These are phyloP conservation scores for Philantomba maxwellii DNA, from an alignment of 2,113 vertebrate genomes.

Conservation along the genomic window DNA sequence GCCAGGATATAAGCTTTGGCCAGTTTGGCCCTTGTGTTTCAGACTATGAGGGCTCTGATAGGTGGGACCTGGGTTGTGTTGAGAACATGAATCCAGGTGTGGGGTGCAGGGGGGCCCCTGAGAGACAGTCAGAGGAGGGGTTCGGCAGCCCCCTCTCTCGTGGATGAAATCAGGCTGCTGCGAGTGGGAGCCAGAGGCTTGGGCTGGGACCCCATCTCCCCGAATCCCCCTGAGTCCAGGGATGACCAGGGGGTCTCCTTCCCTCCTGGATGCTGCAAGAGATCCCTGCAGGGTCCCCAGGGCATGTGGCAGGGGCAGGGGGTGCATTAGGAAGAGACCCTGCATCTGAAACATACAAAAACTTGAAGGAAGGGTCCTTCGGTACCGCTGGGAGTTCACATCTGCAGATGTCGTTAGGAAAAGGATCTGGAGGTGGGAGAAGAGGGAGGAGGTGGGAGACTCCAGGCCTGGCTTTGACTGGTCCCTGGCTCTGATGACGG, in stretches of 20 bases:
- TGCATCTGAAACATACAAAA: not conserved
- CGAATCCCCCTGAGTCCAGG: rapidly evolving
- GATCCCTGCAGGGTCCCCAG: not conserved
- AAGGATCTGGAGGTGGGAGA: not conserved
- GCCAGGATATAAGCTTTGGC: not conserved
- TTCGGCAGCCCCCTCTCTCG: rapidly evolving
- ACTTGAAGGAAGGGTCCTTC: not conserved
- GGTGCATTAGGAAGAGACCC: not conserved
- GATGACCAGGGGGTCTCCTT: not conserved
- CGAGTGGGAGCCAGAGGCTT: not conserved
- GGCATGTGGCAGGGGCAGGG: rapidly evolving
- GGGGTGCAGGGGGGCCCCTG: no score
- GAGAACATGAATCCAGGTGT: not conserved
- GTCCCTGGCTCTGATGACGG: rapidly evolving
- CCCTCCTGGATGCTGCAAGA: not conserved
- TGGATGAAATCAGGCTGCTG: not conserved
- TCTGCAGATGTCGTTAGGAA: not conserved
- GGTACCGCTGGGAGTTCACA: rapidly evolving
- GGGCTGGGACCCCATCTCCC: no score
- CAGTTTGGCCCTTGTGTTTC: not conserved
- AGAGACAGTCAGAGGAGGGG: not conserved
- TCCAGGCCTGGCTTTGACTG: not conserved
- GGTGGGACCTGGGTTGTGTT: no score
- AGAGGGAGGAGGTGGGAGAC: not conserved
- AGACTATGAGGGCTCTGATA: not conserved